Percentiles rank a stretch among this genome's conserved stretches.
Conservation (phyloP, 2,113 vertebrate species). For the Symphodus melops region DNA sequence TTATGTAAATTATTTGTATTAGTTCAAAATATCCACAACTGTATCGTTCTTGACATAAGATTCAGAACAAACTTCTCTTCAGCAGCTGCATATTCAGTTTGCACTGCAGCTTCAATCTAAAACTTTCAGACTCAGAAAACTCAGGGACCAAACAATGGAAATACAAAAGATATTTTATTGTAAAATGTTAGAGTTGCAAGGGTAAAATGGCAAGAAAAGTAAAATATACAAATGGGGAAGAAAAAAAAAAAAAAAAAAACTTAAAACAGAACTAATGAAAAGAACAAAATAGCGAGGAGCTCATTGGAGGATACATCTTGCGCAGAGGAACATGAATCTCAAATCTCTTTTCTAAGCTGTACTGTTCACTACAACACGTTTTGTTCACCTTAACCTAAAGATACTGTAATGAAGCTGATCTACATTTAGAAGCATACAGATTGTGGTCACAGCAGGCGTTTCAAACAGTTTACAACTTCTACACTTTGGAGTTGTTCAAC, state of each 20-base stretch:
- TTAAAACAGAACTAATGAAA: conserved; percentile 47
- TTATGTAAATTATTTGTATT: too few relatives aligned
- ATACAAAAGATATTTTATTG: conserved; percentile 80
- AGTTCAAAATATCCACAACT: too few relatives aligned
- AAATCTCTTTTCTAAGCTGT: background rate
- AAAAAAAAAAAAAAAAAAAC: conserved; percentile 28
- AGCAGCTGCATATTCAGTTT: too few relatives aligned
- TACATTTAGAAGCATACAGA: conserved; percentile 45
- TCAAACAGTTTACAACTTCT: conserved; percentile 7
- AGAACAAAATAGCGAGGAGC: conserved; percentile 26
- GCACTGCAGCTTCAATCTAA: too few relatives aligned
- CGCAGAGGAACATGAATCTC: conserved; percentile 23
- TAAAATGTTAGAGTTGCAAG: conserved; percentile 70
- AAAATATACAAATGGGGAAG: conserved; percentile 63
- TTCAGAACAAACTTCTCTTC: too few relatives aligned
- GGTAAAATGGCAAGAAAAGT: conserved; percentile 58
- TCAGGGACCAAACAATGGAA: conserved; percentile 19
- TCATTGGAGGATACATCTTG: conserved; percentile 20
- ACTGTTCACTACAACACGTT: conserved; percentile 45
- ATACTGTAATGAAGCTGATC: conserved; percentile 46
- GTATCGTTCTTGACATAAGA: too few relatives aligned
- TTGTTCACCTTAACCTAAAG: conserved; percentile 35
- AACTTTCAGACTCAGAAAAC: too few relatives aligned
- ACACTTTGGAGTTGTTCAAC: conserved; percentile 28
- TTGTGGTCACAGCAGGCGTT: conserved; percentile 26